Base-by-base conservation (phyloP, 1,140 invertebrate genomes). In the Pogonomyrmex barbatus region DNA sequence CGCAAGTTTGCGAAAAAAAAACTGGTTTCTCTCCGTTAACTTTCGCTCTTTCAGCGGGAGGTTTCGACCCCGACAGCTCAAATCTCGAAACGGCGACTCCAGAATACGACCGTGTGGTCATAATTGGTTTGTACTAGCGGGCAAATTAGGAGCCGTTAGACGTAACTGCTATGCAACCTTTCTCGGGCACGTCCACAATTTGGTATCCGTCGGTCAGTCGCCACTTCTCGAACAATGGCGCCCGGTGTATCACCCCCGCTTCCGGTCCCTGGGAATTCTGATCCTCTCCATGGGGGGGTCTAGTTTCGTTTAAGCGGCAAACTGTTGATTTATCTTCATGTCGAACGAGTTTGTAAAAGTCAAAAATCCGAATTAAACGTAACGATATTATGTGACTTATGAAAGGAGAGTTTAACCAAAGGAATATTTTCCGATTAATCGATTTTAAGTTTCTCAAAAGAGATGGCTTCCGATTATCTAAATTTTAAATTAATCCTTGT, bases 191-290 rank as follows among this genome's bases (percentile, higher is more conserved):
- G 75, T 58, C 36, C 14, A 42, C 78, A 87, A 91, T 89, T 92
- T 92, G 91, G 91, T 91, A 89, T 88, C 85, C 75, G 76, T 68
- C 47, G 56, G 39, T 68, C 88, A 77, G 58, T 54, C 42, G 47
- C 60, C 62, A 56, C 73, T 67, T 88, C 50, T 75, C 87, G 67
- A 63, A 92, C 91, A 92, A 92, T 92, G 75, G 71, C 62, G 78
- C 77, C 24, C 73, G 81, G 52, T 65, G 62, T 90, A 85, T 77
- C 88, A 62, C 52, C 39, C 65, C 10, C 60, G 65, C 79, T 85
- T 89, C 89, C 84, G 89, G 88, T 52, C 42, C 6, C 50, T 24
- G 14, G 5, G 73, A 89, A 58, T 83, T 87, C 62, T 36, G 54
- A 17, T 50, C 2, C 10, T 6, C 87, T 77, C 75, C 2, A 39